Conservation (phyloP, 2,113 vertebrate genomes). For the Suncus etruscus region DNA sequence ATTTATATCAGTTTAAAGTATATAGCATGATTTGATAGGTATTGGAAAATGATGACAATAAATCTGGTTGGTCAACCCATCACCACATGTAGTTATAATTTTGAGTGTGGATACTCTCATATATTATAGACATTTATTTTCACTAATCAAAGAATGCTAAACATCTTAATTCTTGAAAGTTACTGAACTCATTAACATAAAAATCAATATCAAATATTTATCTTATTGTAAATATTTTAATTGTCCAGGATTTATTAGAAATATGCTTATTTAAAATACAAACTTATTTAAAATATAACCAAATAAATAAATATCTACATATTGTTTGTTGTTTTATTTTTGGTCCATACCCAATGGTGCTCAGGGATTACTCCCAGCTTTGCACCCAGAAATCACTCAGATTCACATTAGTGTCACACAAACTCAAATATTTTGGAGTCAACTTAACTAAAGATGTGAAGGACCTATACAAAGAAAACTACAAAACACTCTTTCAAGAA, state of each 20-base stretch:
- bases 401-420: too few species aligned
- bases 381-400: too few species aligned
- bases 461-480: too few species aligned
- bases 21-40: neutral
- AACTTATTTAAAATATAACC: neutral
- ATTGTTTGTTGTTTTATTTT: neutral
- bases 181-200: constrained; percentile 52
- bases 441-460: too few species aligned
- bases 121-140: constrained; percentile 29
- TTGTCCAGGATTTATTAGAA: too few species aligned
- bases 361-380: too few species aligned
- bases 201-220: constrained; percentile 32
- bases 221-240: neutral
- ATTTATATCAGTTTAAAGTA: neutral
- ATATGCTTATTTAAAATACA: too few species aligned
- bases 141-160: constrained; percentile 13
- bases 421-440: too few species aligned
- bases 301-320: neutral
- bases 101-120: neutral
- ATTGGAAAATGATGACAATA: neutral
- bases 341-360: too few species aligned
- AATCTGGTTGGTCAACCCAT: neutral
- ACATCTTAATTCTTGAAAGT: constrained; percentile 39
- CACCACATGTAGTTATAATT: neutral
- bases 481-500: too few species aligned